Evolutionary conservation across 2,797 vertebrate species (phyloP).

Genomic region (Leuciscus waleckii): DNA sequence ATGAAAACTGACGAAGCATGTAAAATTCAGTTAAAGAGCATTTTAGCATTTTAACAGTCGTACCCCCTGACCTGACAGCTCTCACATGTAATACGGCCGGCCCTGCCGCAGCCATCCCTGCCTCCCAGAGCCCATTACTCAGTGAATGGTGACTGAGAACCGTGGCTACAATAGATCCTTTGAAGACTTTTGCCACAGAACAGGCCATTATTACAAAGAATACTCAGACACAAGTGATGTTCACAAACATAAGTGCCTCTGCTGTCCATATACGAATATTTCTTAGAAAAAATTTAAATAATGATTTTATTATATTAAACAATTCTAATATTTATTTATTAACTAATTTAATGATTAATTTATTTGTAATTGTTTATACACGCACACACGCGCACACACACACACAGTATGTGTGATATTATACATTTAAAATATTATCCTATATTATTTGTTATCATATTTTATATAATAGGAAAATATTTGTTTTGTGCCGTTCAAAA

Average conservation of each 20-base stretch:
- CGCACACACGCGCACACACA: too few relatives aligned
- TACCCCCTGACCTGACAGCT: not conserved
- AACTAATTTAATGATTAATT: too few relatives aligned
- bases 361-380: too few relatives aligned
- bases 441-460: too few relatives aligned
- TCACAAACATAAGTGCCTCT: slow-evolving; percentile 1
- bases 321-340: not conserved
- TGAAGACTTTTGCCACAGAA: slow-evolving; percentile 30
- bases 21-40: slow-evolving; percentile 28
- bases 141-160: slow-evolving; percentile 35
- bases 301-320: not conserved
- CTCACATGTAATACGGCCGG: not conserved
- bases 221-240: slow-evolving; percentile 31
- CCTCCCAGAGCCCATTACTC: slow-evolving; percentile 12
- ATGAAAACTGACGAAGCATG: slow-evolving; percentile 24
- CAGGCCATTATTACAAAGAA: slow-evolving; percentile 30
- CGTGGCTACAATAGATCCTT: slow-evolving; percentile 31
- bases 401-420: too few relatives aligned
- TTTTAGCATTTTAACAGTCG: slow-evolving; percentile 30
- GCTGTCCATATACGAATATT: not conserved
- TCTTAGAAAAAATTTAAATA: not conserved
- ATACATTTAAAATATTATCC: too few relatives aligned
- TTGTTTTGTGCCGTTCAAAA: too few relatives aligned
- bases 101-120: slow-evolving; percentile 23
- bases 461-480: too few relatives aligned